A percentile compares a stretch with the other conserved stretches of the same genome.
phyloP scores from a whole-genome alignment of 2,113 vertebrate species.

The Colinus virginianus region DNA sequence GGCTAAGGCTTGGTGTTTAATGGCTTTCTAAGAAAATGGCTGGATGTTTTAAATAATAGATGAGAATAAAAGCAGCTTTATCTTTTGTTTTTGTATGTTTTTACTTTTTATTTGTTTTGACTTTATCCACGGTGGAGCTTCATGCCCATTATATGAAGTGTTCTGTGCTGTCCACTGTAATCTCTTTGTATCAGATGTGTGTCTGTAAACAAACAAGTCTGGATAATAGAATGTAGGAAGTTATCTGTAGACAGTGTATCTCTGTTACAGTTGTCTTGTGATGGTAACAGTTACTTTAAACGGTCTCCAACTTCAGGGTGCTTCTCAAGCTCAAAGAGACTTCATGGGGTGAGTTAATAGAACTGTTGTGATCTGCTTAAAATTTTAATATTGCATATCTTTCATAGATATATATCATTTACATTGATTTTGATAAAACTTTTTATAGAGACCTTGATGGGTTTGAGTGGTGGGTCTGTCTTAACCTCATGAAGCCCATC shows the following conservation, averaged over 20 bases:
- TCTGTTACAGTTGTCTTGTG: not conserved
- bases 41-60: not conserved
- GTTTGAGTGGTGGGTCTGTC: not conserved
- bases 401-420: not conserved
- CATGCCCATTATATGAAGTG: not conserved
- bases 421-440: not conserved
- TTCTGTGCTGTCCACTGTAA: not conserved
- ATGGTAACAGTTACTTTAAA: not conserved
- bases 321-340: not conserved
- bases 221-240: not conserved
- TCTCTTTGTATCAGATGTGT: not conserved
- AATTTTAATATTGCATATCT: not conserved
- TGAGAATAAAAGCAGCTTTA: not conserved
- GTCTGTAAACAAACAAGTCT: not conserved
- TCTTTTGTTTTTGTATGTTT: not conserved
- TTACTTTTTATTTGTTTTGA: not conserved
- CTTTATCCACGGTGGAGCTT: not conserved
- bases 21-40: not conserved
- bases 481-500: not conserved
- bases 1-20: not conserved
- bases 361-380: not conserved
- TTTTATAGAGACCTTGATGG: not conserved
- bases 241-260: not conserved
- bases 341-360: not conserved
- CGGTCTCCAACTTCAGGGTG: not conserved